Evolutionary conservation across 2,888 invertebrate species (phyloP).

Genomic region (Lasioglossum zephyrum): DNA sequence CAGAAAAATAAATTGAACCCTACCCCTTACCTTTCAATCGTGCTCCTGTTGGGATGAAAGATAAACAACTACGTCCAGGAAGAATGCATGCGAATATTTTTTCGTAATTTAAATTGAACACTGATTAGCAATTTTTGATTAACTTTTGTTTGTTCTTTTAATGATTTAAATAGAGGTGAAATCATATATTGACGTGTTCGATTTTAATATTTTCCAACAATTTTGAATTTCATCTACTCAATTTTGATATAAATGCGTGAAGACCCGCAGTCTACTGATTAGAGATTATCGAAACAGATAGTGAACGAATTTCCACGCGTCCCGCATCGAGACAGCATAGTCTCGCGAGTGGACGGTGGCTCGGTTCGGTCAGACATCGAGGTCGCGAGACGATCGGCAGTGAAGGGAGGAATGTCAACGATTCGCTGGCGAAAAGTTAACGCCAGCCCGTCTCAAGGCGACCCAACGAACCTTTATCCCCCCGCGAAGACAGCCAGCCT

Average conservation of each 20-base stretch:
- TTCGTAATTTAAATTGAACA: neutral
- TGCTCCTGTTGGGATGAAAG: neutral
- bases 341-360: neutral
- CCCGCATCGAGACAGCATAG: neutral
- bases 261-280: neutral
- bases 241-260: too few relatives aligned
- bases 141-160: too few relatives aligned
- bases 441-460: slow-evolving; percentile 29
- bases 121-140: neutral
- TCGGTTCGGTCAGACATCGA: neutral
- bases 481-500: slow-evolving; percentile 13
- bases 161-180: too few relatives aligned
- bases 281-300: neutral
- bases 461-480: slow-evolving; percentile 22
- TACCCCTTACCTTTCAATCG: too few relatives aligned
- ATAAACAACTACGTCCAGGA: neutral
- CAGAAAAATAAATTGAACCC: neutral
- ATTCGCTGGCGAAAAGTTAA: slow-evolving; percentile 40
- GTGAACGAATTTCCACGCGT: too few relatives aligned
- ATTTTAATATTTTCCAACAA: too few relatives aligned
- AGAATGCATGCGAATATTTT: too few relatives aligned
- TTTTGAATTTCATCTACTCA: too few relatives aligned
- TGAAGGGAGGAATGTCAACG: slow-evolving; percentile 37
- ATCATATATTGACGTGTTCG: too few relatives aligned
- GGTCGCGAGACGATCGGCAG: slow-evolving; percentile 15